These are phyloP conservation scores for Psammodynastes pulverulentus DNA, from an alignment of 2,113 vertebrate genomes.

Conservation along the genomic window DNA sequence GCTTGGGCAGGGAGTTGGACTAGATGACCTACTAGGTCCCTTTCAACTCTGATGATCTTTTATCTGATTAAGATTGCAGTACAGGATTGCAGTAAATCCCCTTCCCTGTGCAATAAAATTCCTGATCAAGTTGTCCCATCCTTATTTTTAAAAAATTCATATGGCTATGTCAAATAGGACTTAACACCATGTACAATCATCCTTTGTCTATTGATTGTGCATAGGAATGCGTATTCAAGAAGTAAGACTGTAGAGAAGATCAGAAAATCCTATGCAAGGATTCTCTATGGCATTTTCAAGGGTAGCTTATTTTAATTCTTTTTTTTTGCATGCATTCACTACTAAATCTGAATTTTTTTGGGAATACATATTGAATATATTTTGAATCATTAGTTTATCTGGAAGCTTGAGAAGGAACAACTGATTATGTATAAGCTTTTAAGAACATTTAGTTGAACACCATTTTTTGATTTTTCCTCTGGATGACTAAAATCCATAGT, in stretches of 20 bases:
- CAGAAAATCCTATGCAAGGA: background rate
- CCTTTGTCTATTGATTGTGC: background rate
- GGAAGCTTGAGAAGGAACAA: background rate
- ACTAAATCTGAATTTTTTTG: background rate
- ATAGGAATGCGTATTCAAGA: background rate
- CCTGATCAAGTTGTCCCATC: background rate
- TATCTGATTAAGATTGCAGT: background rate
- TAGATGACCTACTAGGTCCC: too few relatives aligned
- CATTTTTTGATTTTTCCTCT: background rate
- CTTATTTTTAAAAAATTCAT: background rate
- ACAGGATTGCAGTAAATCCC: background rate
- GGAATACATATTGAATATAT: background rate
- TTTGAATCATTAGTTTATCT: background rate
- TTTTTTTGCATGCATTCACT: background rate
- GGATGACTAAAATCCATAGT: background rate
- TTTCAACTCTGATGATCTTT: too few relatives aligned
- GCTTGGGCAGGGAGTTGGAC: too few relatives aligned
- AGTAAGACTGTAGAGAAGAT: background rate
- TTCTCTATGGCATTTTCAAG: background rate
- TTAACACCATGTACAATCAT: background rate
- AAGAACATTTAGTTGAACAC: background rate
- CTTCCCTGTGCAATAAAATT: background rate
- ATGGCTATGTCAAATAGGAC: background rate
- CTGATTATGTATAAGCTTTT: background rate
- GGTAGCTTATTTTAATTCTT: background rate